phyloP scores from a whole-genome alignment of 1,140 invertebrate genomes.

The Anoplolepis gracilipes region DNA sequence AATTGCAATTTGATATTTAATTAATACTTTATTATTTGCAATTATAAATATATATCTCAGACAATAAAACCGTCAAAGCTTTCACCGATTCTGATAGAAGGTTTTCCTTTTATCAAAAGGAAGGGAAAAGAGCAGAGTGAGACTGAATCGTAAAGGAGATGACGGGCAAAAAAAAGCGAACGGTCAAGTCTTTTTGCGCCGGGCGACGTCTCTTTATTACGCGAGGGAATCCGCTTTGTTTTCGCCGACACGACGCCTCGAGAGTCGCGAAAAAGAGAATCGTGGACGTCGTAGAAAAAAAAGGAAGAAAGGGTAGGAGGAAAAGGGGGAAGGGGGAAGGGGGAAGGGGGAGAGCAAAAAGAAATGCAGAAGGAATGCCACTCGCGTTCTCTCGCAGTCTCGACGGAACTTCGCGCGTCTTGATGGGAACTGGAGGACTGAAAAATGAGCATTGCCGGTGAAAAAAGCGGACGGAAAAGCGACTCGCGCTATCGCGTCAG shows the following conservation, averaged over 20 bases:
- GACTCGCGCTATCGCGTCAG: conserved; percentile 2
- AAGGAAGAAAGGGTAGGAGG: conserved; percentile 6
- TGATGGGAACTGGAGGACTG: conserved; percentile 11
- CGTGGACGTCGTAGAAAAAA: conserved; percentile 18
- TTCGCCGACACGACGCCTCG: conserved; percentile 74
- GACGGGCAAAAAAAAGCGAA: conserved; percentile 47
- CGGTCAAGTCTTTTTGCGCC: conserved; percentile 74
- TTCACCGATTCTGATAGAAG: conserved; percentile 37
- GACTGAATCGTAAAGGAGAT: conserved; percentile 53
- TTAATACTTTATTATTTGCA: conserved; percentile 2
- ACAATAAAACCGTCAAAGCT: conserved; percentile 13
- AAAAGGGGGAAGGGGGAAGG: background rate
- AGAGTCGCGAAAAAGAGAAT: conserved; percentile 58
- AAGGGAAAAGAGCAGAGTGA: conserved; percentile 21
- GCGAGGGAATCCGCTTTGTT: conserved; percentile 83
- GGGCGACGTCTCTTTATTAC: conserved; percentile 81
- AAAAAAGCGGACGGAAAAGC: conserved; percentile 47
- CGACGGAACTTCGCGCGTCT: conserved; percentile 59
- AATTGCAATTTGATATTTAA: too few relatives aligned
- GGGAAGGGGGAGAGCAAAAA: conserved; percentile 36
- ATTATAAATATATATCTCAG: conserved; percentile 3
- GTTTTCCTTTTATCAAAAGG: background rate
- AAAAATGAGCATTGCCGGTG: conserved; percentile 50
- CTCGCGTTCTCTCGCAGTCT: conserved; percentile 52
- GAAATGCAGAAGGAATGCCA: conserved; percentile 63